Base-by-base conservation (phyloP, 2,888 invertebrate genomes). In the Suillia variegata region DNA sequence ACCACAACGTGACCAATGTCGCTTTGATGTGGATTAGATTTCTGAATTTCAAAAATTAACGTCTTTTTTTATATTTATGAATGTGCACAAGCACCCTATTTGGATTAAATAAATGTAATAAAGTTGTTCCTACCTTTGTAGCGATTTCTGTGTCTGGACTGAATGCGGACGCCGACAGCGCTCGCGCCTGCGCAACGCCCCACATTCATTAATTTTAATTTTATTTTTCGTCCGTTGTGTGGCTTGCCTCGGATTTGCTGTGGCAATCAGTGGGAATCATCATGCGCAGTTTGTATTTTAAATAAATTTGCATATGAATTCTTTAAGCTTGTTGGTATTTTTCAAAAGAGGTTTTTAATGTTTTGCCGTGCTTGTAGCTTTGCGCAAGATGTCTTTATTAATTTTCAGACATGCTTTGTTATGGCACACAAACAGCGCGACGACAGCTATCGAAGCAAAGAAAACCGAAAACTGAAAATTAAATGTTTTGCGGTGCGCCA, bases 281-380 rank as follows among this genome's bases (percentile, higher is more conserved):
- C 6, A 34, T 18, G 24, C 38, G 24, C 1, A n/a, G n/a, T n/a
- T n/a, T n/a, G n/a, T n/a, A n/a, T n/a, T n/a, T n/a, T n/a, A n/a
- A n/a, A n/a, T n/a, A 34, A 50, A 59, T 59, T 59, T 59, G 55
- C 59, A 59, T 59, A 59, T 55, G 59, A 59, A 59, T n/a, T n/a
- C n/a, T n/a, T n/a, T n/a, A n/a, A 52, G 18, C 45, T 3, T 20
- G 6, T 45, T 45, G 18, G n/a, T n/a, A n/a, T n/a, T n/a, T n/a
- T n/a, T n/a, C n/a, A n/a, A 45, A 20, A 45, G 18, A 45, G 17
- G 20, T 45, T 31, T 51, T n/a, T 12, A 45, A 45, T 45, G 20
- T 45, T 31, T 51, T n/a, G 17, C 12, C 15, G 13, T 38, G 18
- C 2, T 31, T 33, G 20, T 48, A 22, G n/a, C 12, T 31, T 26